Conservation (phyloP, 2,113 vertebrate genomes). For the Megaceryle maxima region DNA sequence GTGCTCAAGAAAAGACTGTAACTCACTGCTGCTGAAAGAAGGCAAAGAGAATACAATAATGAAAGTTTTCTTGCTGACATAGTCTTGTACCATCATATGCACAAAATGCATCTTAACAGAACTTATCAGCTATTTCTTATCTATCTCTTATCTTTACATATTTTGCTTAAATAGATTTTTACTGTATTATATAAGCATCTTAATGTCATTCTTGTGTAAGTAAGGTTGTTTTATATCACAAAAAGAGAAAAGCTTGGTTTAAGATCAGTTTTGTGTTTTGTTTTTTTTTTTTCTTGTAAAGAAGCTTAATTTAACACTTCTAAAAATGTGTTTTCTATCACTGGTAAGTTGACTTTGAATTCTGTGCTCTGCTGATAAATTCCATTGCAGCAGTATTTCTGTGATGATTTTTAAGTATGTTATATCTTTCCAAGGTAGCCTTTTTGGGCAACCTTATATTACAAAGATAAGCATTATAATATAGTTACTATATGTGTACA, state of each 20-base stretch:
- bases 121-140: background rate
- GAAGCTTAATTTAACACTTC: background rate
- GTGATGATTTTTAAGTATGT: background rate
- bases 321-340: background rate
- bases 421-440: background rate
- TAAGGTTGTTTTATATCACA: background rate
- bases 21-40: conserved; percentile 1
- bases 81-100: background rate
- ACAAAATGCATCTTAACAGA: background rate
- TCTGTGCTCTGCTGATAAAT: background rate
- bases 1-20: conserved; percentile 19
- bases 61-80: background rate
- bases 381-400: background rate
- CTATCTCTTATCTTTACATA: background rate
- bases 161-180: background rate
- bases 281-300: background rate
- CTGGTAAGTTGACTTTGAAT: background rate
- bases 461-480: background rate
- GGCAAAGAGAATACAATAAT: background rate
- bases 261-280: background rate
- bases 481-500: background rate
- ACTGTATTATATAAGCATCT: accelerated
- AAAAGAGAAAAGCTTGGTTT: background rate
- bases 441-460: background rate
- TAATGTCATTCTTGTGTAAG: background rate